Percentiles rank a stretch among this genome's conserved stretches.
These are phyloP conservation scores for Python bivittatus DNA, from an alignment of 2,113 vertebrate genomes.

Conservation along the genomic window DNA sequence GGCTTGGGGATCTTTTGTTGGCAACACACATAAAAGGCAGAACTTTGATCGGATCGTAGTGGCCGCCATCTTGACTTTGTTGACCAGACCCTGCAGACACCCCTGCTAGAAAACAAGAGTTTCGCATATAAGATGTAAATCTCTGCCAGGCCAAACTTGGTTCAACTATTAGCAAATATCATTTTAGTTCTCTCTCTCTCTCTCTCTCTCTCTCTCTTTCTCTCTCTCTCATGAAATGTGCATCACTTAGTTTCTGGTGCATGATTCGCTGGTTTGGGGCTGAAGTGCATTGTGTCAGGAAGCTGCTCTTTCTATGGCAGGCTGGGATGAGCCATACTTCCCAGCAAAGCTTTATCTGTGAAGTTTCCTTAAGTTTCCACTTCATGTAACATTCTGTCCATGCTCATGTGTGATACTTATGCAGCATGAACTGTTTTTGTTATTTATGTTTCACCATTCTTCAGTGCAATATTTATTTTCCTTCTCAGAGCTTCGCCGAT, in stretches of 20 bases:
- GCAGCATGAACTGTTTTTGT: slow-evolving; percentile 34
- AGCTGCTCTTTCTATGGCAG: slow-evolving; percentile 10
- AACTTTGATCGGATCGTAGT: neutral
- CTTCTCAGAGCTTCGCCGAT: slow-evolving; percentile 58
- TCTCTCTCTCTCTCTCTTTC: neutral
- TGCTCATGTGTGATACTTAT: slow-evolving; percentile 39
- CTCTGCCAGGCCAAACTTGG: neutral
- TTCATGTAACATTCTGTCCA: slow-evolving; percentile 34
- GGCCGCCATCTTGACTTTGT: neutral
- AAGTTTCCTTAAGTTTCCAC: neutral
- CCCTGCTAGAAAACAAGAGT: neutral
- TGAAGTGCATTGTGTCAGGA: slow-evolving; percentile 33
- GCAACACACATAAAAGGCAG: neutral
- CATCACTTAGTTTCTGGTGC: slow-evolving; percentile 14
- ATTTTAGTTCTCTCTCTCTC: slow-evolving; percentile 22
- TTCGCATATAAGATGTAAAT: neutral
- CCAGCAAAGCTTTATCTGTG: neutral
- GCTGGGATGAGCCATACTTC: neutral
- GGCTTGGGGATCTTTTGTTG: neutral
- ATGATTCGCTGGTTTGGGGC: slow-evolving; percentile 39
- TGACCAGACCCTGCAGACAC: neutral
- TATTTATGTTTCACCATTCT: slow-evolving; percentile 58
- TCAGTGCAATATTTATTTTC: slow-evolving; percentile 51
- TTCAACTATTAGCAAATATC: slow-evolving; percentile 33
- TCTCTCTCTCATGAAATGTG: slow-evolving; percentile 30